A percentile compares a stretch with the other conserved stretches of the same genome.
phyloP scores from a whole-genome alignment of 2,888 invertebrate species.

The Pachymerium ferrugineum region DNA sequence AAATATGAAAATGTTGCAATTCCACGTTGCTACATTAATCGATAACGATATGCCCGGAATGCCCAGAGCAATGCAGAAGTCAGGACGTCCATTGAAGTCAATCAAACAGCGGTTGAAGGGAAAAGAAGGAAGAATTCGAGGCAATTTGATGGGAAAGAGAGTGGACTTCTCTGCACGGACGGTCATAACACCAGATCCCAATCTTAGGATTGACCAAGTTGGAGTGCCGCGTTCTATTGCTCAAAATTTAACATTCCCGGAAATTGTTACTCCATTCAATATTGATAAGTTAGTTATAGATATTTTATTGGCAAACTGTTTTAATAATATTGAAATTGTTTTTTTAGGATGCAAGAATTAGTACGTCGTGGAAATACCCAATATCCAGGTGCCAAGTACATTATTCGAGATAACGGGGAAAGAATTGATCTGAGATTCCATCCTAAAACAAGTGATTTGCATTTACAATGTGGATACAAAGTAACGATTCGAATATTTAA shows the following conservation, averaged over 20 bases:
- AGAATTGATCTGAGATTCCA: slow-evolving; percentile 97
- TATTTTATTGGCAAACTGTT: neutral
- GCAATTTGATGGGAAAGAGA: slow-evolving; percentile 99
- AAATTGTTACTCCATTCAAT: slow-evolving; percentile 98
- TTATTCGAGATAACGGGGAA: slow-evolving; percentile 96
- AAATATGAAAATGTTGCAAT: slow-evolving; percentile 96
- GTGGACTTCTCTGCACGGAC: slow-evolving; percentile 99
- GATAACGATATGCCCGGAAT: slow-evolving; percentile 99
- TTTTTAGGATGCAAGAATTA: slow-evolving; percentile 70
- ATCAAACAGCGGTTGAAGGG: slow-evolving; percentile 82
- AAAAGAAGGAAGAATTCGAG: slow-evolving; percentile 97
- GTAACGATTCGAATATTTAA: slow-evolving; percentile 43
- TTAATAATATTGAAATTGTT: neutral
- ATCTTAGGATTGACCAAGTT: slow-evolving; percentile 90
- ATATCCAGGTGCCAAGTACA: slow-evolving; percentile 99
- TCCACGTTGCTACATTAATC: slow-evolving; percentile 94
- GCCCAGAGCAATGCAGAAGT: slow-evolving; percentile 95
- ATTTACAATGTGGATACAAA: slow-evolving; percentile 90
- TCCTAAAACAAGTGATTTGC: slow-evolving; percentile 93
- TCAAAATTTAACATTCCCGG: slow-evolving; percentile 98
- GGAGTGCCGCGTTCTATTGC: slow-evolving; percentile 97
- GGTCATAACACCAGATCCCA: slow-evolving; percentile 95
- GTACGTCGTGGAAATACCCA: slow-evolving; percentile 95
- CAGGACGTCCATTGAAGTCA: slow-evolving; percentile 96
- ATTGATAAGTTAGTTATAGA: slow-evolving; percentile 71